Conservation (phyloP, 2,113 vertebrate genomes). For the Cranoglanis bouderius region DNA sequence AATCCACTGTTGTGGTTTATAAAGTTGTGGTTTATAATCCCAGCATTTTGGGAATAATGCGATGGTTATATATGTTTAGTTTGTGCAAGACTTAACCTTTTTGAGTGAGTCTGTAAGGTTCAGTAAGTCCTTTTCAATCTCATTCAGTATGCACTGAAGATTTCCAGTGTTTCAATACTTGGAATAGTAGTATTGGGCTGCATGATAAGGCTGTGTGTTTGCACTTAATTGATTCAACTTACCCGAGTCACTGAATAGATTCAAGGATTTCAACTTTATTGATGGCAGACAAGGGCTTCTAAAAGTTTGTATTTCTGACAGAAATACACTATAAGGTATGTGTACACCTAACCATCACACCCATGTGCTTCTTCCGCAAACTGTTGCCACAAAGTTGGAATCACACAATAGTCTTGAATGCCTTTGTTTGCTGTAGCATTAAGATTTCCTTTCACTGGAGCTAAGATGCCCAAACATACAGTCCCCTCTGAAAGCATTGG, state of each 20-base stretch:
- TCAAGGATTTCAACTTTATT: neutral
- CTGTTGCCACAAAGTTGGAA: neutral
- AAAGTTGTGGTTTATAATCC: neutral
- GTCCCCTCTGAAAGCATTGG: no score
- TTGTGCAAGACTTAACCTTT: neutral
- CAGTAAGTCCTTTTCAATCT: neutral
- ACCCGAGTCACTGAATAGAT: neutral
- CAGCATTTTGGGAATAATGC: neutral
- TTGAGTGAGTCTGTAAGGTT: neutral
- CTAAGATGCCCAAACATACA: neutral
- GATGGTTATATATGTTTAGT: neutral
- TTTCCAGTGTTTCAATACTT: neutral
- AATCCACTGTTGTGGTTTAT: neutral
- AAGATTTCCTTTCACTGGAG: neutral
- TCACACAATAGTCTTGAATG: neutral
- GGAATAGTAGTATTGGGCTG: neutral
- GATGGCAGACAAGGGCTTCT: neutral
- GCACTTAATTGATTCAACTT: neutral
- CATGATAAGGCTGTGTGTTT: neutral
- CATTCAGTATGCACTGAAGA: neutral
- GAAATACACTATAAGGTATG: neutral
- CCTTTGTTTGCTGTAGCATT: neutral
- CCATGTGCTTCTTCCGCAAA: neutral
- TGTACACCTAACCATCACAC: neutral
- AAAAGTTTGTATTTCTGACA: neutral